phyloP scores from a whole-genome alignment of 2,888 invertebrate genomes.

The Oithona nana region DNA sequence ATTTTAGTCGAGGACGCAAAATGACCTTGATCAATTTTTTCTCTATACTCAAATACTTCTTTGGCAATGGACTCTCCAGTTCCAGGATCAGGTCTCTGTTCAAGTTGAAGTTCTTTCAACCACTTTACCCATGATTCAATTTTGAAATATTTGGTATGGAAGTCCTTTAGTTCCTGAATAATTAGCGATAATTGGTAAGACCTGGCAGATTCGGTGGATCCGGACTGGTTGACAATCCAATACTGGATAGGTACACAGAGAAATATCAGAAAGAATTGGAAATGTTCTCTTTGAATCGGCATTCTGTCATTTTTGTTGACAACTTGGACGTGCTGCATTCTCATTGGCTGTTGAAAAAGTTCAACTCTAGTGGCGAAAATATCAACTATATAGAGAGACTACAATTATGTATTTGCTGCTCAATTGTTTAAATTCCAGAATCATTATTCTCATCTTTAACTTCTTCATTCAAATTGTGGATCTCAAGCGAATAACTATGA shows the following conservation, averaged over 20 bases:
- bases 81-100: too few relatives aligned
- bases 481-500: too few relatives aligned
- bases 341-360: too few relatives aligned
- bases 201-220: constrained; percentile 18
- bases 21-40: constrained; percentile 23
- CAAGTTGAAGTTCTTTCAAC: constrained; percentile 22
- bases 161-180: constrained; percentile 23
- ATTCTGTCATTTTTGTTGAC: constrained; percentile 17
- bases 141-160: constrained; percentile 24
- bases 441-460: too few relatives aligned
- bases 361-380: too few relatives aligned
- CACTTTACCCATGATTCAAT: constrained; percentile 25
- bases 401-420: too few relatives aligned
- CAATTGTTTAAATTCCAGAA: too few relatives aligned
- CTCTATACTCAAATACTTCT: constrained; percentile 11
- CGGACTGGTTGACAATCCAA: constrained; percentile 24
- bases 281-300: constrained; percentile 23
- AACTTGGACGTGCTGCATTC: neutral
- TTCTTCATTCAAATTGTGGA: too few relatives aligned
- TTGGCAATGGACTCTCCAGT: constrained; percentile 3
- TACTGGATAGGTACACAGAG: constrained; percentile 29
- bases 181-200: constrained; percentile 22
- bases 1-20: constrained; percentile 30
- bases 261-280: constrained; percentile 26
- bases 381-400: too few relatives aligned